A percentile compares a stretch with the other conserved stretches of the same genome.
These are phyloP conservation scores for Stomorhina lunata DNA, from an alignment of 2,888 invertebrate genomes.

Conservation along the genomic window DNA sequence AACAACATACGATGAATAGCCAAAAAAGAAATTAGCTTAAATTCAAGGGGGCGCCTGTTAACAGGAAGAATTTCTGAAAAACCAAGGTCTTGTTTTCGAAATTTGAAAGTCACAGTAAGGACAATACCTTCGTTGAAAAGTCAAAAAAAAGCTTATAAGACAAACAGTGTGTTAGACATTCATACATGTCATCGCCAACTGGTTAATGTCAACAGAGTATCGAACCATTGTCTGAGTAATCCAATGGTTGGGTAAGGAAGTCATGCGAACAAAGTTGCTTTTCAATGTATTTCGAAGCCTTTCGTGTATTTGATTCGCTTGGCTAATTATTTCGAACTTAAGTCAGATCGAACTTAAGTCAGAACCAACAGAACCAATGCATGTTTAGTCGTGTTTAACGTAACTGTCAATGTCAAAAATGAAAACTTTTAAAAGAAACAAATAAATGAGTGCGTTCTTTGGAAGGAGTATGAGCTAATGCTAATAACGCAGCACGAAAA, in stretches of 20 bases:
- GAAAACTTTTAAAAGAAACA: background rate
- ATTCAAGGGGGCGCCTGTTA: background rate
- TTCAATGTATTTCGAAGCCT: background rate
- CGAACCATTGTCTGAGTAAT: background rate
- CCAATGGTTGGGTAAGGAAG: background rate
- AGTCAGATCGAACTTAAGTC: background rate
- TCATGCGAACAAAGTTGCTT: background rate
- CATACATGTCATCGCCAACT: conserved; percentile 45
- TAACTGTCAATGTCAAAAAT: conserved; percentile 57
- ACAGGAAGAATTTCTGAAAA: background rate
- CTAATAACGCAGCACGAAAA: conserved; percentile 25
- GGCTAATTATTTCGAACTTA: conserved; percentile 41
- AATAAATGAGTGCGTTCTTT: background rate
- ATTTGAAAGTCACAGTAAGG: conserved; percentile 13
- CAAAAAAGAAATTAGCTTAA: conserved; percentile 21
- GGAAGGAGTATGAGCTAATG: background rate
- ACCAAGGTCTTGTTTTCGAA: background rate
- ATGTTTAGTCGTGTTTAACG: conserved; percentile 44
- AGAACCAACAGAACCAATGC: background rate
- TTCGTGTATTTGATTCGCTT: background rate
- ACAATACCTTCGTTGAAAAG: background rate
- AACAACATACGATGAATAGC: background rate
- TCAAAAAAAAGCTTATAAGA: background rate
- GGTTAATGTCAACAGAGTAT: conserved; percentile 21
- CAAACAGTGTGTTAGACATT: conserved; percentile 26